These are phyloP conservation scores for Drosophila quasianomalipes DNA, from an alignment of 2,888 invertebrate genomes.

Conservation along the genomic window DNA sequence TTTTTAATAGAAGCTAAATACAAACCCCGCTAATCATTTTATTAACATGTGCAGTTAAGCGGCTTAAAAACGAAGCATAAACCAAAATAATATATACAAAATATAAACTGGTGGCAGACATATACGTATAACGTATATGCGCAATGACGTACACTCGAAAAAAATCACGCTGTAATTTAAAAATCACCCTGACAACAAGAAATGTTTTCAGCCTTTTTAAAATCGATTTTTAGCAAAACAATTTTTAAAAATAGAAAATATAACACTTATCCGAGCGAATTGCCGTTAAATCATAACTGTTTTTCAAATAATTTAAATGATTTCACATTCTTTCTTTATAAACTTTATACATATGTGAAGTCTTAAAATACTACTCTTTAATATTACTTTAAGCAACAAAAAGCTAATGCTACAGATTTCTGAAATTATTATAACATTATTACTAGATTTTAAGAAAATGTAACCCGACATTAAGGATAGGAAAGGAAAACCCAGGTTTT, in stretches of 20 bases:
- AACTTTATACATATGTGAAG: not conserved
- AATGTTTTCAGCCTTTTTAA: not conserved
- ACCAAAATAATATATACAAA: slow-evolving; percentile 27
- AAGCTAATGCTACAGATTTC: no score
- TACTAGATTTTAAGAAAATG: not conserved
- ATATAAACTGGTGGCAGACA: slow-evolving; percentile 29
- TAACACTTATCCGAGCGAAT: no score
- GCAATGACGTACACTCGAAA: not conserved
- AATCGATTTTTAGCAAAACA: no score
- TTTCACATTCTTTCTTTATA: not conserved
- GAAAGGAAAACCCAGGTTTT: not conserved
- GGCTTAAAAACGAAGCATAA: slow-evolving; percentile 57
- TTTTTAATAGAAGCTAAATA: not conserved
- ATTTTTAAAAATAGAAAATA: no score
- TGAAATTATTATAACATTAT: no score
- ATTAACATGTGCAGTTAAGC: slow-evolving; percentile 77
- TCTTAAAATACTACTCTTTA: not conserved
- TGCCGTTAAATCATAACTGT: no score
- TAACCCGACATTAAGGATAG: no score
- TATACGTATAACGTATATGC: slow-evolving; percentile 3
- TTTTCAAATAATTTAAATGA: no score
- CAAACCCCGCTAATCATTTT: slow-evolving; percentile 58
- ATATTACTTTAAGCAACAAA: not conserved
- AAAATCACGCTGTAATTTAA: not conserved
- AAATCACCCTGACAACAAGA: not conserved